These are phyloP conservation scores for Sialis fuliginosa DNA, from an alignment of 2,888 invertebrate species.

Conservation along the genomic window DNA sequence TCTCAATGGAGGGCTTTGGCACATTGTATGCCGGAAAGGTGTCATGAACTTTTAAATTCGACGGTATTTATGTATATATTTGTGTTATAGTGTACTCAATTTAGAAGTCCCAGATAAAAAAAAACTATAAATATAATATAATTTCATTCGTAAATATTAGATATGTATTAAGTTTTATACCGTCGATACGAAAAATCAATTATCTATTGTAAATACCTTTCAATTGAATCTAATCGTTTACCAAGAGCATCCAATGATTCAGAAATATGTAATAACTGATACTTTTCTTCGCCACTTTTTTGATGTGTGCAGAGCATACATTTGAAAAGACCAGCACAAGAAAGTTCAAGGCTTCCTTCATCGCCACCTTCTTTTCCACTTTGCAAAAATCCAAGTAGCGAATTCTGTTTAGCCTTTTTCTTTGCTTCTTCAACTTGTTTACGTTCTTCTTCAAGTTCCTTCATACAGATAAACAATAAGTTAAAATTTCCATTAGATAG, in stretches of 20 bases:
- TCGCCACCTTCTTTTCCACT: conserved; percentile 46
- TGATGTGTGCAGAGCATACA: conserved; percentile 83
- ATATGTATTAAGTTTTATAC: no score
- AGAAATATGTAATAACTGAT: conserved; percentile 68
- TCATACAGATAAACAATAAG: conserved; percentile 7
- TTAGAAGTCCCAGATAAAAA: no score
- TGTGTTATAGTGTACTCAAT: no score
- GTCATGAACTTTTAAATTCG: no score
- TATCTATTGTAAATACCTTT: conserved; percentile 34
- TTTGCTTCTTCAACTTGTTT: conserved; percentile 67
- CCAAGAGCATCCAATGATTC: conserved; percentile 65
- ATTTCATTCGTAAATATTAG: no score
- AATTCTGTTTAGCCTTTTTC: conserved; percentile 66
- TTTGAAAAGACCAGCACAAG: conserved; percentile 75
- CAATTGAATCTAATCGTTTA: conserved; percentile 62
- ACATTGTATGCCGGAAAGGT: no score
- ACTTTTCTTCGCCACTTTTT: conserved; percentile 72
- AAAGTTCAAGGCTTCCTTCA: conserved; percentile 79
- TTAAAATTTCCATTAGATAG: not conserved
- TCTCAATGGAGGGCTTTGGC: no score
- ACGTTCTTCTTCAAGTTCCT: conserved; percentile 77
- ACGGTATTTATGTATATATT: no score
- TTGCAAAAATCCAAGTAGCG: conserved; percentile 63
- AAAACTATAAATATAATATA: no score
- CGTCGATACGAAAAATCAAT: no score